A percentile compares a stretch with the other conserved stretches of the same genome.
phyloP scores from a whole-genome alignment of 2,888 invertebrate species.

The Dendrolimus houi region DNA sequence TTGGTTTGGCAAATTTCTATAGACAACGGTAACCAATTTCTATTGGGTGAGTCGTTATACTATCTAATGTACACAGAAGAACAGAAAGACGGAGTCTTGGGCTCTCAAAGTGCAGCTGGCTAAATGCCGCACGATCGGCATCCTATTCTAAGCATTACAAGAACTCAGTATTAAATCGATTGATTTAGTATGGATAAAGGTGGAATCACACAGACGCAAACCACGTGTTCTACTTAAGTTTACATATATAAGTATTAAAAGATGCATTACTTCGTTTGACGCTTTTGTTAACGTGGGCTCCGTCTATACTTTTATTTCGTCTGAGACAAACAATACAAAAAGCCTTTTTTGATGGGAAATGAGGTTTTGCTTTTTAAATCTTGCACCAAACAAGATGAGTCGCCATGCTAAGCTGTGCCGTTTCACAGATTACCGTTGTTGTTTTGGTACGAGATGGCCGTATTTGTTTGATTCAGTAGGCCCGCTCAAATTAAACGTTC shows the following conservation, averaged over 20 bases:
- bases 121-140: too few relatives aligned
- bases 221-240: too few relatives aligned
- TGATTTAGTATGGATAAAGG: too few relatives aligned
- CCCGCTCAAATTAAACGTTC: neutral
- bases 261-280: too few relatives aligned
- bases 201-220: too few relatives aligned
- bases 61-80: neutral
- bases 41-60: neutral
- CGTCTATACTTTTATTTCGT: too few relatives aligned
- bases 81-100: neutral
- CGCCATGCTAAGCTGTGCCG: slow-evolving; percentile 29
- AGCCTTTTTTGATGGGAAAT: slow-evolving; percentile 4
- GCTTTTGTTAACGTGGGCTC: too few relatives aligned
- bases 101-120: too few relatives aligned
- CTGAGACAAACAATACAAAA: neutral
- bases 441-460: slow-evolving; percentile 20
- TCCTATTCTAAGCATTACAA: too few relatives aligned
- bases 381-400: slow-evolving; percentile 20
- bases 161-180: too few relatives aligned
- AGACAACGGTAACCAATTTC: neutral
- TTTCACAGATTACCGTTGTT: slow-evolving; percentile 43
- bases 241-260: too few relatives aligned
- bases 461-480: slow-evolving; percentile 25
- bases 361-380: neutral
- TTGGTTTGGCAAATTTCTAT: neutral